Evolutionary conservation across 2,113 vertebrate genomes (phyloP).

Genomic region (human): DNA sequence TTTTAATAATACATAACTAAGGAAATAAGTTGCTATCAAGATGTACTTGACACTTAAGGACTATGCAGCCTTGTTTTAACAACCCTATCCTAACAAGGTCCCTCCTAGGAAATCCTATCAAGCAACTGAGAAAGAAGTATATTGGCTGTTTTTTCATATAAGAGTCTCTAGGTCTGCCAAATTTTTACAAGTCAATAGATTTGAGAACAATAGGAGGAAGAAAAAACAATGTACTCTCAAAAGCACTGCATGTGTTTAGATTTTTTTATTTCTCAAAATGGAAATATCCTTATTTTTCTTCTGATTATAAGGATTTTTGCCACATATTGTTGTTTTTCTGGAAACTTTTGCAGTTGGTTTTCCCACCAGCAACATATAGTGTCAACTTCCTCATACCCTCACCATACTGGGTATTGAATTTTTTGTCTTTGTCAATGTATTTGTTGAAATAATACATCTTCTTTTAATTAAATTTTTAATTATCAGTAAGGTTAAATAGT

Average conservation of each 20-base stretch:
- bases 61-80: not conserved
- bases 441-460: not conserved
- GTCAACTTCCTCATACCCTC: not conserved
- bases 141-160: not conserved
- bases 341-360: conserved; percentile 30
- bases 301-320: conserved; percentile 27
- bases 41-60: not conserved
- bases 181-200: conserved; percentile 48
- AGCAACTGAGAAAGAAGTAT: not conserved
- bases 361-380: not conserved
- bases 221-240: conserved; percentile 65
- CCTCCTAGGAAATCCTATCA: conserved; percentile 31
- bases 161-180: conserved; percentile 33
- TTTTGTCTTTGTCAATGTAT: not conserved
- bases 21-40: not conserved
- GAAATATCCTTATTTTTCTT: conserved; percentile 53
- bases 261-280: conserved; percentile 47
- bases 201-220: conserved; percentile 70
- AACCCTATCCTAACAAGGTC: not conserved
- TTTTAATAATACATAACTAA: not conserved
- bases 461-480: conserved; percentile 32
- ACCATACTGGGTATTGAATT: not conserved
- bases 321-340: conserved; percentile 22
- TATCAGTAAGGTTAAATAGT: not conserved
- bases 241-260: not conserved